Evolutionary conservation across 1,140 invertebrate species (phyloP).

Genomic region (Mercenaria mercenaria): DNA sequence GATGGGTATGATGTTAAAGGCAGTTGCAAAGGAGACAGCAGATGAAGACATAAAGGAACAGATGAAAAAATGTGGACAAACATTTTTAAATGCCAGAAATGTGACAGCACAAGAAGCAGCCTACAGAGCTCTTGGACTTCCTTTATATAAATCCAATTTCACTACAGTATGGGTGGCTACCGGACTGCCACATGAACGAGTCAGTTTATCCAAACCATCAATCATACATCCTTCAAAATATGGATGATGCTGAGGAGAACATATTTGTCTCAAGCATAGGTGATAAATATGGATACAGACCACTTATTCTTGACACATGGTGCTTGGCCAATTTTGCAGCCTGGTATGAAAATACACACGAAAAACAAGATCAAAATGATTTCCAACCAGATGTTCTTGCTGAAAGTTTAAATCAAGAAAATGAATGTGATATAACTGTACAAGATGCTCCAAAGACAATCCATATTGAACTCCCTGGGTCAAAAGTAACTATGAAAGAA

Average conservation of each 20-base stretch:
- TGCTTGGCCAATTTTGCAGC: constrained; percentile 9
- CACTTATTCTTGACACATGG: neutral
- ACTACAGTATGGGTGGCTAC: constrained; percentile 19
- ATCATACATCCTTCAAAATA: constrained; percentile 6
- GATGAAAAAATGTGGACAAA: constrained; percentile 30
- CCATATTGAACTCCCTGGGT: neutral
- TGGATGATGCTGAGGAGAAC: constrained; percentile 13
- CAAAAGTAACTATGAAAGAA: neutral
- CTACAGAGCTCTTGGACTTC: constrained; percentile 5
- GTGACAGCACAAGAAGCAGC: constrained; percentile 33
- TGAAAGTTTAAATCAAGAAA: neutral
- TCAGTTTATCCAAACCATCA: constrained; percentile 1
- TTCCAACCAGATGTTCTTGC: constrained; percentile 20
- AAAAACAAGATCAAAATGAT: neutral
- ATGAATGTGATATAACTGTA: no score
- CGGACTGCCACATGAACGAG: neutral
- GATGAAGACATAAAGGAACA: constrained; percentile 8
- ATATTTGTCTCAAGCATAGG: constrained; percentile 21
- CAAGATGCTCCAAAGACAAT: constrained; percentile 21
- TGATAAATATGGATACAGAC: constrained; percentile 1
- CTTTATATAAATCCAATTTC: constrained; percentile 9
- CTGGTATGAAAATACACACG: neutral
- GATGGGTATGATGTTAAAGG: constrained; percentile 61
- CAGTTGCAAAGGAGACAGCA: neutral
- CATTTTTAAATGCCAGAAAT: constrained; percentile 13